phyloP scores from a whole-genome alignment of 2,113 vertebrate genomes.

The Diphyllodes magnificus region DNA sequence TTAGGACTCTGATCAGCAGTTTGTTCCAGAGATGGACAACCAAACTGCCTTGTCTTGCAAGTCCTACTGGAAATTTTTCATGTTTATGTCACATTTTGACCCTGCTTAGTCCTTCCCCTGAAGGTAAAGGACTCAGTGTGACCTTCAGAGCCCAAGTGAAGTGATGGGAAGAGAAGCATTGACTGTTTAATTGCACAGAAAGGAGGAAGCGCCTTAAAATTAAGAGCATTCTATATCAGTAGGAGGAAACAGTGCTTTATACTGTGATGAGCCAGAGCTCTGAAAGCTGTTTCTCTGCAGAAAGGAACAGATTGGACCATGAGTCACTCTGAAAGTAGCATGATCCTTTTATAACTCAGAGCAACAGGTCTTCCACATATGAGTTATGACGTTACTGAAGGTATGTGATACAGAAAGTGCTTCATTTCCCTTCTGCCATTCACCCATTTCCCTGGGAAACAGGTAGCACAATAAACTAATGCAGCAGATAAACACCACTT shows the following conservation, averaged over 20 bases:
- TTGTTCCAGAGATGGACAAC: background rate
- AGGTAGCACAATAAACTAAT: background rate
- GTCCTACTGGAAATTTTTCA: background rate
- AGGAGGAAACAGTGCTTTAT: background rate
- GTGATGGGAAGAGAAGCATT: background rate
- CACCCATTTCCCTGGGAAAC: background rate
- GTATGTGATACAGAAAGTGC: background rate
- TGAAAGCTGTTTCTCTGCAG: background rate
- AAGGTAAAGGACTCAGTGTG: rapidly evolving
- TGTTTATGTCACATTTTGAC: background rate
- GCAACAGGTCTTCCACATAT: conserved; percentile 8
- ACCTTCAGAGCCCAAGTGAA: background rate
- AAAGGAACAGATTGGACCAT: conserved; percentile 28
- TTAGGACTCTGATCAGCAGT: background rate
- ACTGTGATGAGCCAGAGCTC: background rate
- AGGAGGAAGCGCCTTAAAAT: background rate
- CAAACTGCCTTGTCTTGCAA: background rate
- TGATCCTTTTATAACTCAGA: background rate
- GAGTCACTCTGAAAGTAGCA: conserved; percentile 16
- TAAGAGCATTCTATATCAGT: background rate
- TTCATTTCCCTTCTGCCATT: background rate
- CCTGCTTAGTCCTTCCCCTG: background rate
- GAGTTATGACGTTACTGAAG: background rate
- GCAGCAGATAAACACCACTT: background rate
- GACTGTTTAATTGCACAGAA: background rate